Conservation (phyloP, 2,113 vertebrate species). For the Periophthalmodon schlosseri region DNA sequence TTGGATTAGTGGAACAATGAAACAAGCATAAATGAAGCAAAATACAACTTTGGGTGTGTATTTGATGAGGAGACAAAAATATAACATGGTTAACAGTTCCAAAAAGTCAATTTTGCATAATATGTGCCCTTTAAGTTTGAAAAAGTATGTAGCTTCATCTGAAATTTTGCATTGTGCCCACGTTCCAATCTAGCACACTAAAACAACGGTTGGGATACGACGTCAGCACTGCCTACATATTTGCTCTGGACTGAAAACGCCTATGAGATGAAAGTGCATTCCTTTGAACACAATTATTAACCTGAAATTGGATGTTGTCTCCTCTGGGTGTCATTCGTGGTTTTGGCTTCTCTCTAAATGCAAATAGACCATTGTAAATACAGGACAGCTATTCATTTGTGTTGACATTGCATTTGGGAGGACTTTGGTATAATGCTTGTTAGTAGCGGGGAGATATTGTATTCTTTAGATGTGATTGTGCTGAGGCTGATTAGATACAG, state of each 20-base stretch:
- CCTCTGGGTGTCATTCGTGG: constrained; percentile 5
- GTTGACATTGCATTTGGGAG: constrained; percentile 24
- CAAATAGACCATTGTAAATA: constrained; percentile 33
- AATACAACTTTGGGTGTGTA: too few species aligned
- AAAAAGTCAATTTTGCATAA: too few species aligned
- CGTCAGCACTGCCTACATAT: constrained; percentile 9
- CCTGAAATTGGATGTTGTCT: constrained; percentile 4
- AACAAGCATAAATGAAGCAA: too few species aligned
- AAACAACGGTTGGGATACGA: constrained; percentile 15
- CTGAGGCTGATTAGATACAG: constrained; percentile 2
- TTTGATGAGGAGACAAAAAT: too few species aligned
- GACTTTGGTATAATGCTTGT: constrained; percentile 17
- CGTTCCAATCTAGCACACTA: constrained; percentile 28
- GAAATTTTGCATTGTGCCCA: constrained; percentile 5
- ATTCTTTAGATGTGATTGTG: constrained; percentile 14
- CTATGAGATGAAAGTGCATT: background rate
- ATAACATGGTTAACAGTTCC: too few species aligned
- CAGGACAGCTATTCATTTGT: constrained; percentile 32
- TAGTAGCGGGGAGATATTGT: background rate
- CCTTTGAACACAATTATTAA: constrained; percentile 14
- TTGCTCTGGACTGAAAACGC: background rate
- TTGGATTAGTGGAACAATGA: too few species aligned
- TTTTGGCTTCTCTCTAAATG: constrained; percentile 36
- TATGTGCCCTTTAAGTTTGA: background rate
- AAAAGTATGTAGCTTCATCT: constrained; percentile 31